Conservation (phyloP, 2,113 vertebrate species). For the Columba livia region DNA sequence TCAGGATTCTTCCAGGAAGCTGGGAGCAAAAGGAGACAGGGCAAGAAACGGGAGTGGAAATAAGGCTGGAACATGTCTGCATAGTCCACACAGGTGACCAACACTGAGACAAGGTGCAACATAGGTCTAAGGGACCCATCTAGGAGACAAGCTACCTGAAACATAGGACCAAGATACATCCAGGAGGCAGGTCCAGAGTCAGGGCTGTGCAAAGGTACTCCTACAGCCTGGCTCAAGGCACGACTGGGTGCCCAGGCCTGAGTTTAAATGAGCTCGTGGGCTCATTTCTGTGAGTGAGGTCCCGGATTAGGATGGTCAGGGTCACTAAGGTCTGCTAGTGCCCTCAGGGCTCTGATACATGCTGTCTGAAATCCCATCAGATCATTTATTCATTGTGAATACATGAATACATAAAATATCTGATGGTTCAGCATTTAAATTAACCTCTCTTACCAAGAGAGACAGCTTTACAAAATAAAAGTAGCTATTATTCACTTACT, state of each 20-base stretch:
- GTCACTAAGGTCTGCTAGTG: background rate
- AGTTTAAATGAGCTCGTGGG: background rate
- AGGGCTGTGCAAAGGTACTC: background rate
- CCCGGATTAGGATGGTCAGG: background rate
- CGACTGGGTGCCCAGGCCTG: background rate
- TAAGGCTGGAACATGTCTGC: background rate
- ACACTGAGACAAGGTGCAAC: background rate
- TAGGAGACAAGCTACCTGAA: background rate
- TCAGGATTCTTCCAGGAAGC: background rate
- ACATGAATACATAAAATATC: background rate
- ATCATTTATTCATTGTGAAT: background rate
- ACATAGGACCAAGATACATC: background rate
- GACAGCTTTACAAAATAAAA: background rate
- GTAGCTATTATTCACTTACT: background rate
- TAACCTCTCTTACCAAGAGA: background rate
- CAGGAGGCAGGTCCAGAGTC: background rate
- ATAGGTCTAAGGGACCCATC: background rate
- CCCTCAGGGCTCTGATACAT: background rate
- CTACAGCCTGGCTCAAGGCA: background rate
- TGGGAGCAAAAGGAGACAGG: background rate
- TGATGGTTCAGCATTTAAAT: background rate
- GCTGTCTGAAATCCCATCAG: background rate
- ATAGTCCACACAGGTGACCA: background rate
- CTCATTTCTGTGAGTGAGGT: background rate
- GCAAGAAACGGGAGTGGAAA: background rate